These are phyloP conservation scores for Helicoverpa assulta DNA, from an alignment of 2,888 invertebrate genomes.

Conservation along the genomic window DNA sequence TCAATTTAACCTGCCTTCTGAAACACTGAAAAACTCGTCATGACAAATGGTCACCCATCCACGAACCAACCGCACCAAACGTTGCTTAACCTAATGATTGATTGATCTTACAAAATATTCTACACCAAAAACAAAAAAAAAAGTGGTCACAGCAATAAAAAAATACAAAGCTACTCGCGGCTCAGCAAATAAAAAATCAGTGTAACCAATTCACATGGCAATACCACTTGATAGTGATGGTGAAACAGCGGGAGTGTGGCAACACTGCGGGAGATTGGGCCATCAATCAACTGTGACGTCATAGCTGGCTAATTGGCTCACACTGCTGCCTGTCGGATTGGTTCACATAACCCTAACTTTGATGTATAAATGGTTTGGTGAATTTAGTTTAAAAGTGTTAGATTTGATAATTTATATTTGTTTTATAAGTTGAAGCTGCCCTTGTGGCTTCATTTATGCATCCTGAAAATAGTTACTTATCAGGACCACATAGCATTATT, in stretches of 20 bases:
- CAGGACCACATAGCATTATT: too few relatives aligned
- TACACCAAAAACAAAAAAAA: too few relatives aligned
- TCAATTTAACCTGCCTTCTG: too few relatives aligned
- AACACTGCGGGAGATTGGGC: conserved; percentile 35
- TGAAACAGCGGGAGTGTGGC: conserved; percentile 3
- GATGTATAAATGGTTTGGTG: conserved; percentile 2
- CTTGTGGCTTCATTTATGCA: too few relatives aligned
- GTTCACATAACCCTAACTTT: background rate
- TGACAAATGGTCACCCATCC: too few relatives aligned
- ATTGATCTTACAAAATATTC: too few relatives aligned
- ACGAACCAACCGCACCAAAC: too few relatives aligned
- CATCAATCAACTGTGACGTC: conserved; percentile 46
- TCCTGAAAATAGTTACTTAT: too few relatives aligned
- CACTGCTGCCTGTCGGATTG: conserved; percentile 16
- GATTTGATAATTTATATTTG: background rate
- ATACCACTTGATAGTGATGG: conserved; percentile 42
- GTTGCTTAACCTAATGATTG: too few relatives aligned
- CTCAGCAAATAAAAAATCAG: conserved; percentile 15
- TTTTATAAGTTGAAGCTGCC: too few relatives aligned
- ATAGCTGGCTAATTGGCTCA: conserved; percentile 48
- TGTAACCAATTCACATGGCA: conserved; percentile 15
- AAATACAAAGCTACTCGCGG: conserved; percentile 1
- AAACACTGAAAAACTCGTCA: too few relatives aligned
- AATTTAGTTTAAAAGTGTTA: background rate
- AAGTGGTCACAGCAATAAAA: background rate